Evolutionary conservation across 64 coral and sea anemone species (phyloP), one percentile per base, ranked within the genome.

Genomic region (Porites lutea): DNA sequence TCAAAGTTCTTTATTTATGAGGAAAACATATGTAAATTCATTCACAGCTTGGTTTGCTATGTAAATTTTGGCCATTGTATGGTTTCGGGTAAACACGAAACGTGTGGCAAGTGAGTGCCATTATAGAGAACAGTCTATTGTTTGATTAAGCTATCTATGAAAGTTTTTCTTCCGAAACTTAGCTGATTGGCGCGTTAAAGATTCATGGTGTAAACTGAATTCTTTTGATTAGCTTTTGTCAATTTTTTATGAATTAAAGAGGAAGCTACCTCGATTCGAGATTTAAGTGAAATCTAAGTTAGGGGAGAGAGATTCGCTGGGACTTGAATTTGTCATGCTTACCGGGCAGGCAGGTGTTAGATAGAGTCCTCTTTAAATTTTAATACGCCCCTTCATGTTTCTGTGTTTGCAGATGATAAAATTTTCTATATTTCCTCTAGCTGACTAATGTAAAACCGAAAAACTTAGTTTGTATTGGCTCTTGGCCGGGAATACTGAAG

Each of bases 291-390:
- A 67, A 84, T 7, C 47, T 48, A 19, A 68, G 48, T 12, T 19
- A 51, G 10, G 20, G 63, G 63, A 3, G 13, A 84, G 7, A 57
- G 7, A 57, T 7, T 12, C 12, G 12, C 4, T n/a, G 4, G 46
- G 47, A 84, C 48, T 22, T 13, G 47, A 50, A 68, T 84, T 65
- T 64, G 15, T 8, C 12, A n/a, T 57, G 48, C 48, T 74, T 74
- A 46, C 14, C 19, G 19, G 12, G 8, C 48, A 84, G 12, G 8
- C 48, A 84, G 81, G 81, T 84, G 81, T 69, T 69, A 11, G 50
- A 16, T 61, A 6, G 22, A 84, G 22, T 12, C 69, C 15, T 47
- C n/a, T 49, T 84, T 84, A 84, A 84, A 84, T 37, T 84, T 84
- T 84, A 84, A 84, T 84, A 52, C 27, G 63, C 81, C 12, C 22